Percentiles rank a stretch among this genome's conserved stretches.
These are phyloP conservation scores for Acromyrmex echinatior DNA, from an alignment of 1,140 invertebrate genomes.

Conservation along the genomic window DNA sequence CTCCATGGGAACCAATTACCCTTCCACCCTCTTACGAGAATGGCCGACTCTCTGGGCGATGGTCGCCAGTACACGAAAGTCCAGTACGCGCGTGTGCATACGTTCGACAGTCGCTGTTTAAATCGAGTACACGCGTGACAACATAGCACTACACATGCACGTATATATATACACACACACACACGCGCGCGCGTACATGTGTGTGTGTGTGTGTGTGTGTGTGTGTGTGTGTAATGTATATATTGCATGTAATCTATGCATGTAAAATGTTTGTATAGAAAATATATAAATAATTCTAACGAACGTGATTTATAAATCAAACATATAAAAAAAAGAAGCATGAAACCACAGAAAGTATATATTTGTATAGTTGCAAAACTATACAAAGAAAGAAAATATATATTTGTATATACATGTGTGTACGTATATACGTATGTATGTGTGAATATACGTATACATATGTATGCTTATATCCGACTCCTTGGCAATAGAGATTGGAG, in stretches of 20 bases:
- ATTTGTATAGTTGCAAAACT: no score
- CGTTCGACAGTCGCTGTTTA: slow-evolving; percentile 40
- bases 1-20: slow-evolving; percentile 82
- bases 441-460: background rate
- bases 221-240: no score
- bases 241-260: no score
- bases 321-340: no score
- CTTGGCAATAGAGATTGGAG: slow-evolving; percentile 68
- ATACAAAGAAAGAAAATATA: no score
- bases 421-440: background rate
- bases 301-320: no score
- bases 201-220: no score
- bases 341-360: no score
- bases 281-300: no score
- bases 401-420: background rate
- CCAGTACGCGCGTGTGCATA: slow-evolving; percentile 41
- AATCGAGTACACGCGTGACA: slow-evolving; percentile 75
- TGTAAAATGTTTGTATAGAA: no score
- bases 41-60: slow-evolving; percentile 76
- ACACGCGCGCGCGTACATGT: no score
- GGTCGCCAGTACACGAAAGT: slow-evolving; percentile 69
- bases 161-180: background rate
- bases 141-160: slow-evolving; percentile 58
- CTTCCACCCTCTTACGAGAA: slow-evolving; percentile 73
- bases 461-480: slow-evolving; percentile 74